Percentiles rank a stretch among this genome's conserved stretches.
phyloP scores from a whole-genome alignment of 2,797 vertebrate species.

The Natrix natrix region DNA sequence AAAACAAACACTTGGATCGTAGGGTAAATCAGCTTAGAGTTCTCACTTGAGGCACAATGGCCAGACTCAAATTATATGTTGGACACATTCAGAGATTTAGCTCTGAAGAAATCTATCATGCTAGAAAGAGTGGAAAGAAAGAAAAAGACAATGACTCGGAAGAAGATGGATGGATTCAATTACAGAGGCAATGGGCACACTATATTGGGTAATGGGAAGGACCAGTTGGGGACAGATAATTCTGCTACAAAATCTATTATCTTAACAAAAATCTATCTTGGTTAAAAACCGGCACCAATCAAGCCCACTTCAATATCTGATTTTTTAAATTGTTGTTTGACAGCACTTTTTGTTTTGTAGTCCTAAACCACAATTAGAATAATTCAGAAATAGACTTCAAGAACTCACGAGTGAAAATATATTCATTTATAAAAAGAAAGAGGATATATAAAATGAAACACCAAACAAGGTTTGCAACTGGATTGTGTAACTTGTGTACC shows the following conservation, averaged over 20 bases:
- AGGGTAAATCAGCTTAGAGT: background rate
- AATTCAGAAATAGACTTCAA: background rate
- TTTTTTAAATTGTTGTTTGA: background rate
- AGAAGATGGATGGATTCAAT: background rate
- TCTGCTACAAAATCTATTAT: background rate
- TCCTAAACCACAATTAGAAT: background rate
- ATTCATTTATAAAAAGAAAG: background rate
- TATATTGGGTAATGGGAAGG: background rate
- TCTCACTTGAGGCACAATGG: background rate
- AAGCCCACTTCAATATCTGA: background rate
- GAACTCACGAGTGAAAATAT: background rate
- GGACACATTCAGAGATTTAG: background rate
- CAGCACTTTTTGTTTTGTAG: background rate
- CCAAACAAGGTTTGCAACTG: background rate
- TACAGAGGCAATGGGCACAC: background rate
- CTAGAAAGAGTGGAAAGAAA: background rate
- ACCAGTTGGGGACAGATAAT: background rate
- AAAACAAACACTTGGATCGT: background rate
- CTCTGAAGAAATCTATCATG: background rate
- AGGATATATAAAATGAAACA: background rate
- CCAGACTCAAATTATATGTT: background rate
- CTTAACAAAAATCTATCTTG: background rate
- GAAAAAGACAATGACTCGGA: background rate
- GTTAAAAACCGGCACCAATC: background rate
- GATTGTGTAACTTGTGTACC: background rate